phyloP scores from a whole-genome alignment of 2,113 vertebrate species.

The Syngnathus floridae region DNA sequence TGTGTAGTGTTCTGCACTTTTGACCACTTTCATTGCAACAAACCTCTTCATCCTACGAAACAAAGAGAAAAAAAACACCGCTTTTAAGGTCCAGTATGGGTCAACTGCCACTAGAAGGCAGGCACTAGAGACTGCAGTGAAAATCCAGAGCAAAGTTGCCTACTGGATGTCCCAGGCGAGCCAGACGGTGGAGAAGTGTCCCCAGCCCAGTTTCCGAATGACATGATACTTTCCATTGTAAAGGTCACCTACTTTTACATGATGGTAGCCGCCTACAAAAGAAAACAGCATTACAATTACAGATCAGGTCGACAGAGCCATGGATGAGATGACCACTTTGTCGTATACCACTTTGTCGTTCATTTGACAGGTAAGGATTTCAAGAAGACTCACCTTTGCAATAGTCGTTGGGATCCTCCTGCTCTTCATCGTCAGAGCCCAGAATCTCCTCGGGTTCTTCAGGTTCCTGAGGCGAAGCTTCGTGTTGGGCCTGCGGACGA shows the following conservation, averaged over 20 bases:
- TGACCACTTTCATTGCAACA: constrained; percentile 98
- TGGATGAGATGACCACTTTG: not conserved
- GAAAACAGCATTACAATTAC: not conserved
- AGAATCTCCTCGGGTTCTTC: constrained; percentile 88
- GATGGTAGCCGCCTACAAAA: constrained; percentile 87
- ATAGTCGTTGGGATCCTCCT: constrained; percentile 97
- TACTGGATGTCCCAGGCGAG: constrained; percentile 97
- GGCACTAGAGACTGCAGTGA: not conserved
- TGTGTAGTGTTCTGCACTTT: constrained; percentile 97
- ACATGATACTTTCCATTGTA: constrained; percentile 95
- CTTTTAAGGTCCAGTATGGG: constrained; percentile 16
- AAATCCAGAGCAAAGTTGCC: constrained; percentile 43
- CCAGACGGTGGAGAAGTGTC: constrained; percentile 98
- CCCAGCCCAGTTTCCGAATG: constrained; percentile 96
- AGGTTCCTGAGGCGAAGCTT: constrained; percentile 82
- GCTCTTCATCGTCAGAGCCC: constrained; percentile 97
- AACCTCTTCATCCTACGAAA: constrained; percentile 83
- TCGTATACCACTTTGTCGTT: not conserved
- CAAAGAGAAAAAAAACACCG: constrained; percentile 21
- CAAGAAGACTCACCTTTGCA: constrained; percentile 79
- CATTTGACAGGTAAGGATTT: not conserved
- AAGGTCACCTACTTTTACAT: constrained; percentile 95
- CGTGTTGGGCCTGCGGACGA: constrained; percentile 70
- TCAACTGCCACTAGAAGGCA: not conserved
- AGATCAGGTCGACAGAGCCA: not conserved